Percentiles rank a stretch among this genome's conserved stretches.
Evolutionary conservation across 2,888 invertebrate species (phyloP).

Genomic region (Oscheius sp.): DNA sequence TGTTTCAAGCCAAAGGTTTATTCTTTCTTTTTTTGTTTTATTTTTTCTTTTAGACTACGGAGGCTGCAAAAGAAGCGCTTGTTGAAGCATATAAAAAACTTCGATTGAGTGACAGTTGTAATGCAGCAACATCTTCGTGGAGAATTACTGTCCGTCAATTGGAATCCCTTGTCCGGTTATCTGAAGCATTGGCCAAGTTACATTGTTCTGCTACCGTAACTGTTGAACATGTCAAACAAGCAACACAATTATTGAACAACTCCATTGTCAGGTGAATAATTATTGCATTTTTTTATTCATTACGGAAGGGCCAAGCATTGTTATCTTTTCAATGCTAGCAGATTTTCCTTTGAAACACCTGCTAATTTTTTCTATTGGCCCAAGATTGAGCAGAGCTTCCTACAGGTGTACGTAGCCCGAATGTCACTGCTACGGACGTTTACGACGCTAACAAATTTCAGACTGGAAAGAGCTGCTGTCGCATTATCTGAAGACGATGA

Average conservation of each 20-base stretch:
- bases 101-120: constrained; percentile 84
- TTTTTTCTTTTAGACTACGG: constrained; percentile 73
- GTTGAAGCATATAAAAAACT: constrained; percentile 89
- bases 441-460: constrained; percentile 81
- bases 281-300: no score
- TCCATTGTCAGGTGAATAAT: constrained; percentile 52
- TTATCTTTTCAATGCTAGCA: not conserved
- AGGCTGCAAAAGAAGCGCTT: constrained; percentile 83
- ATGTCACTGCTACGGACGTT: constrained; percentile 14
- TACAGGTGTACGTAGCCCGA: constrained; percentile 24
- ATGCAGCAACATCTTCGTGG: constrained; percentile 83
- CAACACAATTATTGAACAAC: constrained; percentile 83
- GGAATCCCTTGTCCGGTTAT: constrained; percentile 92
- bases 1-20: constrained; percentile 91
- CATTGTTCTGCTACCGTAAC: constrained; percentile 91
- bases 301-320: not conserved
- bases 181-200: constrained; percentile 95
- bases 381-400: constrained; percentile 12
- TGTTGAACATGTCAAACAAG: constrained; percentile 89
- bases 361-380: not conserved
- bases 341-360: not conserved
- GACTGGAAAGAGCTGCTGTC: constrained; percentile 97
- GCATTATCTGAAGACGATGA: constrained; percentile 84
- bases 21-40: not conserved
- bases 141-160: constrained; percentile 94